Evolutionary conservation across 2,113 vertebrate genomes (phyloP), one percentile per base, ranked within the genome.

Genomic region (Rhineura floridana): DNA sequence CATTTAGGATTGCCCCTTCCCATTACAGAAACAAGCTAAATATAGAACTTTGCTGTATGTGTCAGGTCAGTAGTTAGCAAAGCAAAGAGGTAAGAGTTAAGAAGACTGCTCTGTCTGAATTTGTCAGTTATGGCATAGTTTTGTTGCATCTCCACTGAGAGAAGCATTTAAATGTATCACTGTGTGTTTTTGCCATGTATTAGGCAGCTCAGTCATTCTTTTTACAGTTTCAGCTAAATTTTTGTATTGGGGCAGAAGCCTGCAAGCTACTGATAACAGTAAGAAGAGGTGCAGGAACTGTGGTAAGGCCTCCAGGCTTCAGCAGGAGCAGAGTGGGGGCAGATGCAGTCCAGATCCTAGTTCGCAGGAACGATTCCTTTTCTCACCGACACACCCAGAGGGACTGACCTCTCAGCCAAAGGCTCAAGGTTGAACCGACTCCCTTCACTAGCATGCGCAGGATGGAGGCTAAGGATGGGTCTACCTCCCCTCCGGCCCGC

Each of bases 101-200:
- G 44, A 70, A 88, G 48, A 78, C 44, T 79, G 70, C 72, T 89
- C 80, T 83, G 89, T 80, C 81, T 65, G 1, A 63, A 39, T 2
- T 78, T 94, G 95, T 94, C 93, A 80, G 87, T 91, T 93, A 23
- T 88, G 19, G 81, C 17, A 4, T 46, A 19, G 48, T 55, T 21
- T 15, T 6, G 65, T 48, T 30, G 33, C 33, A 25, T n/a, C 42
- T 78, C 44, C 5, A 4, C 55, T 2, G 83, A 48, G 69, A 90
- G 88, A 50, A 65, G 21, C 48, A 65, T 67, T 67, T 39, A 17
- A 44, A 44, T 48, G 3, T 12, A 9, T 13, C 39, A 2, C 17
- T 63, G 6, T 42, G n/a, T 15, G 80, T 2, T 39, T 8, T 59
- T 19, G 28, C 6, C 73, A 25, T 2, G n/a, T 36, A 30, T 25